Evolutionary conservation across 1,140 invertebrate genomes (phyloP).

Genomic region (Drosophila nikananu): DNA sequence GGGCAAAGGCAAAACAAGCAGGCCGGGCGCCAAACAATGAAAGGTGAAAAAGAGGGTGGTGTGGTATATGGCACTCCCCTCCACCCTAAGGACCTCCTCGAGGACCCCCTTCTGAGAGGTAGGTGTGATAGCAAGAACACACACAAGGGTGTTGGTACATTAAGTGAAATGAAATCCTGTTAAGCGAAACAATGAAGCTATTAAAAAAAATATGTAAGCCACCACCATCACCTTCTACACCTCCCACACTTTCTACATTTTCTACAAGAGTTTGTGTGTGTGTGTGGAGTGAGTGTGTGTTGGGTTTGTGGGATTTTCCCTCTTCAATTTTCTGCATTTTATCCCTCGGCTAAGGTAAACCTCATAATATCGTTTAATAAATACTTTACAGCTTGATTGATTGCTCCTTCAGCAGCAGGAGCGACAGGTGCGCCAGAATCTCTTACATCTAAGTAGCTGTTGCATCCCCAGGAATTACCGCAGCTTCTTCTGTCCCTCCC

Average conservation of each 20-base stretch:
- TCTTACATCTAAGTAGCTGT: conserved; percentile 57
- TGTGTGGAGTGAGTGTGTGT: conserved; percentile 3
- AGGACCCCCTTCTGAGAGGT: conserved; percentile 1
- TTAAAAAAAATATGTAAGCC: conserved; percentile 67
- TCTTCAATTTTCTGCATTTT: conserved; percentile 29
- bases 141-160: conserved; percentile 55
- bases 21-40: conserved; percentile 60
- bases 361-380: conserved; percentile 83
- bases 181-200: conserved; percentile 81
- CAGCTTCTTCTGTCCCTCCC: background rate
- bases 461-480: conserved; percentile 21
- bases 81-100: background rate
- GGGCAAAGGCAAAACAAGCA: conserved; percentile 70
- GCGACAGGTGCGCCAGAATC: conserved; percentile 69
- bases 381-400: conserved; percentile 83
- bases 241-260: background rate
- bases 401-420: conserved; percentile 45
- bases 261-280: background rate
- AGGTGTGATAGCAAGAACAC: conserved; percentile 34
- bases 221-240: background rate
- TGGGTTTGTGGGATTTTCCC: conserved; percentile 12
- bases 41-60: conserved; percentile 25
- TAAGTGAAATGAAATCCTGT: conserved; percentile 82
- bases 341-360: conserved; percentile 54
- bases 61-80: background rate